Base-by-base conservation (phyloP, 37 sponge, comb jelly and placozoan species). In the Diacarnus erythraeanus region DNA sequence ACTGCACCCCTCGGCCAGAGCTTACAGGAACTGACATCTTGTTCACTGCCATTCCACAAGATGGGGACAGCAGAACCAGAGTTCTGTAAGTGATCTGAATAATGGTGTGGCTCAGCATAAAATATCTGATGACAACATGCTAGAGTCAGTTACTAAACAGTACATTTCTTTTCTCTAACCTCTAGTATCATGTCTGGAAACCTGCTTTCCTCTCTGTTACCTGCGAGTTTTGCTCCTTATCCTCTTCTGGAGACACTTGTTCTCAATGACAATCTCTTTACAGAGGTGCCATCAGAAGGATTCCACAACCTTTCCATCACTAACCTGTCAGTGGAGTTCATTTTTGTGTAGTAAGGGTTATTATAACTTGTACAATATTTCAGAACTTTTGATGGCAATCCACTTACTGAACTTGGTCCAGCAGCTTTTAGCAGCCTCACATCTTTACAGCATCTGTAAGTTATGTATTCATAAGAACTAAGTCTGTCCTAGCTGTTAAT, bases 361-460 rank as follows among this genome's bases (percentile, higher is more conserved):
- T 36, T 36, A 69, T 18, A 25, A 29, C 39, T 69, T 6, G 3
- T 33, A 31, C 0, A 26, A 42, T n/a, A 2, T 42, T 27, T 57
- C 44, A 83, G 83, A 22, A 68, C 59, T 30, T 67, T 87, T n/a
- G 75, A 81, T 80, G 77, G 75, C 20, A 87, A 80, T 68, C 77
- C 63, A 25, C 38, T 87, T 5, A 41, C 39, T 1, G 40, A n/a
- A 1, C 18, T 87, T 56, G 69, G 64, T 51, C 75, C 67, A n/a
- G 59, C 39, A 73, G 71, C 74, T n/a, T 64, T 72, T 57, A 38
- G 56, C 36, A 60, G 77, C 68, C 36, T 74, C 26, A 43, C 78
- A 41, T 30, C 69, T 21, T 54, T 82, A 39, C 30, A 27, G 25
- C 31, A 71, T 2, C 41, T 88, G 88, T 88, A 54, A 77, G 83